Evolutionary conservation across 2,113 vertebrate species (phyloP).

Genomic region (Rhadina sibilatrix): DNA sequence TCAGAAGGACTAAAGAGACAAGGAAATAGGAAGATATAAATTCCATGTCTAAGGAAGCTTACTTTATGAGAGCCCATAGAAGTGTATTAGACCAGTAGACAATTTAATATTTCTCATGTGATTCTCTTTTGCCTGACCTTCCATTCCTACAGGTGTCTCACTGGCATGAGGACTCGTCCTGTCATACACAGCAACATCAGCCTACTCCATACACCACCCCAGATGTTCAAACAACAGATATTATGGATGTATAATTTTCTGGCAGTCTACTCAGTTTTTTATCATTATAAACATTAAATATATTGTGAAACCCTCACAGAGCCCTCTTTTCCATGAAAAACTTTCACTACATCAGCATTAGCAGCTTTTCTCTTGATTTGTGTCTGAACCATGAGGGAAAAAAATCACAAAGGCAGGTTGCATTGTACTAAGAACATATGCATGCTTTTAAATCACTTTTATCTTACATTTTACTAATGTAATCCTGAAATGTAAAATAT

Average conservation of each 20-base stretch:
- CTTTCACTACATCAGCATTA: constrained; percentile 70
- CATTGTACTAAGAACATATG: constrained; percentile 76
- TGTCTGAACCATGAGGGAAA: constrained; percentile 69
- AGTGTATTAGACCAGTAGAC: not conserved
- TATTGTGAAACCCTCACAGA: constrained; percentile 56
- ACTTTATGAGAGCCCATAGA: not conserved
- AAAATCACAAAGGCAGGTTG: constrained; percentile 74
- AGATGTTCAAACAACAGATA: constrained; percentile 62
- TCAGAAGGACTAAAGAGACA: not conserved
- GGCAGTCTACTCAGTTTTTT: constrained; percentile 62
- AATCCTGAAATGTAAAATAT: constrained; percentile 83
- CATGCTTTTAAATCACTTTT: constrained; percentile 85
- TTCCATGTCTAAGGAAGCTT: not conserved
- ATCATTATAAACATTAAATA: constrained; percentile 66
- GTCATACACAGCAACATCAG: not conserved
- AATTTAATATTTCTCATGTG: not conserved
- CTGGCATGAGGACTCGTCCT: not conserved
- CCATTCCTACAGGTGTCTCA: constrained; percentile 12
- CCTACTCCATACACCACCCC: not conserved
- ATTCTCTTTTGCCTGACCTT: not conserved
- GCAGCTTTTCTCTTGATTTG: constrained; percentile 76
- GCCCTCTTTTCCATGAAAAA: constrained; percentile 65
- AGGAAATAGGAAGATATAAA: not conserved
- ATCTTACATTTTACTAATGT: constrained; percentile 84
- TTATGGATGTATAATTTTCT: constrained; percentile 47